A percentile compares a stretch with the other conserved stretches of the same genome.
Conservation (phyloP, 2,888 invertebrate genomes). For the Cordylochernes scorpioides region DNA sequence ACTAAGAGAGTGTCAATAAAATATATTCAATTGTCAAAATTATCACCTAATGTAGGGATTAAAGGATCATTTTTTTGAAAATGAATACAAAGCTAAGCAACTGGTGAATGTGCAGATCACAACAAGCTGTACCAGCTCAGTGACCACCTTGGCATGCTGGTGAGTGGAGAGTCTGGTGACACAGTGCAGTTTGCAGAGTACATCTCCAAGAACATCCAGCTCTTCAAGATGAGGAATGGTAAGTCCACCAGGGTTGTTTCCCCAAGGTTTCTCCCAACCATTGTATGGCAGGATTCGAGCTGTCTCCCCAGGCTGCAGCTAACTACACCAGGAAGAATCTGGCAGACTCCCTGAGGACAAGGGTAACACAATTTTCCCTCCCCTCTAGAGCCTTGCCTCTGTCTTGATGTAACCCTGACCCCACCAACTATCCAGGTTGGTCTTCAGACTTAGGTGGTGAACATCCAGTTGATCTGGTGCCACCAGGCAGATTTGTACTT, state of each 20-base stretch:
- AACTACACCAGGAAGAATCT: conserved; percentile 75
- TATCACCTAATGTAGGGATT: too few relatives aligned
- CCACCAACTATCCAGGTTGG: too few relatives aligned
- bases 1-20: too few relatives aligned
- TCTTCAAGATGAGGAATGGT: conserved; percentile 86
- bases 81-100: too few relatives aligned
- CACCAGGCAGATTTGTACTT: too few relatives aligned
- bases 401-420: conserved; percentile 7
- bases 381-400: background rate
- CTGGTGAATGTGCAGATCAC: too few relatives aligned
- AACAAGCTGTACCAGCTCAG: conserved; percentile 76
- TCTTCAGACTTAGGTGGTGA: too few relatives aligned
- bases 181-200: conserved; percentile 92
- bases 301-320: conserved; percentile 71
- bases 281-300: conserved; percentile 44
- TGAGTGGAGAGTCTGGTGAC: conserved; percentile 85
- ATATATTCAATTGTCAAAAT: too few relatives aligned
- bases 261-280: background rate
- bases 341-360: conserved; percentile 66
- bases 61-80: too few relatives aligned
- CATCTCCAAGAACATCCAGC: conserved; percentile 82
- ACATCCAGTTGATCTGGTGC: too few relatives aligned
- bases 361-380: conserved; percentile 25
- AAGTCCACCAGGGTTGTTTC: too few relatives aligned
- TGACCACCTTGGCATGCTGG: conserved; percentile 63